Evolutionary conservation across 2,888 invertebrate species (phyloP), one percentile per base, ranked within the genome.

Genomic region (Hemistola chrysoprasaria): DNA sequence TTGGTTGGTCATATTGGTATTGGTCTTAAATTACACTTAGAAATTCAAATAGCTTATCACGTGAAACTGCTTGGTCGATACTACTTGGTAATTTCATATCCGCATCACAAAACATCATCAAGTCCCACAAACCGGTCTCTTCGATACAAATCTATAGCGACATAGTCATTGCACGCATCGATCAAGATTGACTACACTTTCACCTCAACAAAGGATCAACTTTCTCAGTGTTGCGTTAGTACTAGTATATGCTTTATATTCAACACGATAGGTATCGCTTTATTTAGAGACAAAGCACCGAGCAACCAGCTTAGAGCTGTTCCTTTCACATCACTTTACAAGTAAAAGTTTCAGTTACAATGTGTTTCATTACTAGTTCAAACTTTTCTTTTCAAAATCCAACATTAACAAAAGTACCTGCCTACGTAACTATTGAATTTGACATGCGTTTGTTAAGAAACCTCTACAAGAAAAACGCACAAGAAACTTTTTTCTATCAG

Each of bases 131-230:
- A 16, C 16, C 16, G 16, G 16, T 16, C 16, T 16, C 16, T 3
- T 16, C n/a, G n/a, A n/a, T n/a, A n/a, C n/a, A n/a, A n/a, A n/a
- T n/a, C n/a, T n/a, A n/a, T n/a, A n/a, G n/a, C n/a, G n/a, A 16
- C 16, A 16, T 3, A 16, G 2, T 4, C 16, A 16, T 16, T 3
- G 3, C 3, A 53, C 59, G 49, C 60, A 69, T 75, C 72, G 62
- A 67, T 75, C 71, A 74, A 64, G 66, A 63, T 69, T 59, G 62
- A 43, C 47, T 56, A 64, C 59, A 71, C 83, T 82, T 84, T 79
- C 79, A 66, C 80, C 20, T 27, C 43, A 56, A 78, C 79, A 80
- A 85, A 85, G 81, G 82, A 84, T 68, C 61, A 59, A 54, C 81
- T 83, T 83, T 84, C 82, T 76, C 47, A 44, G 52, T 53, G 62